These are phyloP conservation scores for Thecophora atra DNA, from an alignment of 2,888 invertebrate species.

Conservation along the genomic window DNA sequence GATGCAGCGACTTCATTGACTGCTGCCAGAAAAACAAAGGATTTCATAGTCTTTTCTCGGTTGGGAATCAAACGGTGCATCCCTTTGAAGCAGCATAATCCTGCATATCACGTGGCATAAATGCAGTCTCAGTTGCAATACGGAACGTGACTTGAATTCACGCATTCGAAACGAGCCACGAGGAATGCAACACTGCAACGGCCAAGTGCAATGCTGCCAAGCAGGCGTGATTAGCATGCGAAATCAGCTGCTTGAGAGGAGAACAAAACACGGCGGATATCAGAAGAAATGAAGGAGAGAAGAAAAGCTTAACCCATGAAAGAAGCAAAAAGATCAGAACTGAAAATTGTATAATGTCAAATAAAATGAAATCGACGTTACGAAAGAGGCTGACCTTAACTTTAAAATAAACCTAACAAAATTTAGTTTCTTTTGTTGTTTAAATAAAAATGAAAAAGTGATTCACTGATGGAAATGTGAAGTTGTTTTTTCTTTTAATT, in stretches of 20 bases:
- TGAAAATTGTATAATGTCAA: no score
- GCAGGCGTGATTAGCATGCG: conserved; percentile 23
- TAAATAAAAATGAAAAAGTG: no score
- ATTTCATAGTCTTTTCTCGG: background rate
- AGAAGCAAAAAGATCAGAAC: no score
- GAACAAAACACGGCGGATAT: background rate
- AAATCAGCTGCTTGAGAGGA: background rate
- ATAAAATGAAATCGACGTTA: no score
- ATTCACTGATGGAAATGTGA: no score
- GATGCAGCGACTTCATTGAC: no score
- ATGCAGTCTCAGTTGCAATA: conserved; percentile 28
- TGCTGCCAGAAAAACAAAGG: no score
- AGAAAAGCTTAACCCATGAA: background rate
- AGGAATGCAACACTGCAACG: background rate
- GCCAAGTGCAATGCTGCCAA: conserved; percentile 8
- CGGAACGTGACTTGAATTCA: conserved; percentile 31
- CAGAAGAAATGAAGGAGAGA: background rate
- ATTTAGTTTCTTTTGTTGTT: no score
- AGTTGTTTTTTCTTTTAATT: no score
- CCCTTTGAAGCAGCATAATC: conserved; percentile 27
- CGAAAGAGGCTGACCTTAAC: no score
- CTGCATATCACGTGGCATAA: conserved; percentile 27
- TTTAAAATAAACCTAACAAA: no score
- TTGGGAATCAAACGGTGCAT: background rate
- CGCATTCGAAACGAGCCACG: background rate